Percentiles rank a stretch among this genome's conserved stretches.
phyloP scores from a whole-genome alignment of 1,140 invertebrate genomes.

The Melipona quadrifasciata region DNA sequence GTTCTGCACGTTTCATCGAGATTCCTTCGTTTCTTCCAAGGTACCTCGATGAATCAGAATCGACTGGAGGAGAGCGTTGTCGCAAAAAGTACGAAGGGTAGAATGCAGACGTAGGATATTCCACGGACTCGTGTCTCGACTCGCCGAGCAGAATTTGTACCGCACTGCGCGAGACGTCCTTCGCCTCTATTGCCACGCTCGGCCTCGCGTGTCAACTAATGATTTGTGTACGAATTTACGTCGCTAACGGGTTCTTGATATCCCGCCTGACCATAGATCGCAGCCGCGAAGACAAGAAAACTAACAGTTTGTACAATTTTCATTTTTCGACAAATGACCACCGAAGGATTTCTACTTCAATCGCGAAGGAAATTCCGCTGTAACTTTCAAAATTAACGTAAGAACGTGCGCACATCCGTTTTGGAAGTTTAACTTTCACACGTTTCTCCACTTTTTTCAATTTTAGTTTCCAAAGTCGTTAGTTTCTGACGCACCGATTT shows the following conservation, averaged over 20 bases:
- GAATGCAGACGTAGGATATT: slow-evolving; percentile 22
- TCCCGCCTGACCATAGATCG: not conserved
- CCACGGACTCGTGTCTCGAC: slow-evolving; percentile 22
- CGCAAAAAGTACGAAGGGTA: not conserved
- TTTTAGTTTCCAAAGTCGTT: rapidly evolving
- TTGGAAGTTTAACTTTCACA: not conserved
- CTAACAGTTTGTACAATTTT: too few relatives aligned
- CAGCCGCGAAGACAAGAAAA: not conserved
- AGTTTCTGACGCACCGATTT: not conserved
- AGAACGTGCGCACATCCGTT: not conserved
- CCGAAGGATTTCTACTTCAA: too few relatives aligned
- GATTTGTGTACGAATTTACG: slow-evolving; percentile 47
- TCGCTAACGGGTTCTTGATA: slow-evolving; percentile 1
- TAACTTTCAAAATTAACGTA: too few relatives aligned
- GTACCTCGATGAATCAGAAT: not conserved
- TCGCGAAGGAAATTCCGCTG: not conserved
- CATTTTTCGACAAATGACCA: too few relatives aligned
- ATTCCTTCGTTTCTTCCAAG: not conserved
- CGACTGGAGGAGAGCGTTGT: not conserved
- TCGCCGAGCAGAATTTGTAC: slow-evolving; percentile 28
- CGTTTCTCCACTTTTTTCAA: too few relatives aligned
- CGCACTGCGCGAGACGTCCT: slow-evolving; percentile 22
- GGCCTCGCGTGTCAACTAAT: slow-evolving; percentile 44
- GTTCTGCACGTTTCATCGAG: not conserved
- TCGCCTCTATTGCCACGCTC: slow-evolving; percentile 33